Evolutionary conservation across 2,113 vertebrate genomes (phyloP).

Genomic region (Daubentonia madagascariensis): DNA sequence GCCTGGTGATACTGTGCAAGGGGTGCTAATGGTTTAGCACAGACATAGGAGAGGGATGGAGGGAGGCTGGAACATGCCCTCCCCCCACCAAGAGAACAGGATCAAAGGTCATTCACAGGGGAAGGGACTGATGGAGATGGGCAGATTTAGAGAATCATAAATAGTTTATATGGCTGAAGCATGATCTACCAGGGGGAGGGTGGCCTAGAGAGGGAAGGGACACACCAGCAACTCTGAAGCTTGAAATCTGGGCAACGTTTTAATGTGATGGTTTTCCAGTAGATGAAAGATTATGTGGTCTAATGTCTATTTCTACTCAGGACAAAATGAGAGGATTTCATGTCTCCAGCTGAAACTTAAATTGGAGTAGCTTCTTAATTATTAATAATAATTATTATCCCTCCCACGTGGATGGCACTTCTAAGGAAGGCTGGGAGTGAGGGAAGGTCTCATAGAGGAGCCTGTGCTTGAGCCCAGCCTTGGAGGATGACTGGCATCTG

Average conservation of each 20-base stretch:
- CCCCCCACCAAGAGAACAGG: not conserved
- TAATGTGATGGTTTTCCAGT: not conserved
- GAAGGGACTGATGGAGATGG: not conserved
- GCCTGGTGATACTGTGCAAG: not conserved
- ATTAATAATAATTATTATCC: slow-evolving; percentile 50
- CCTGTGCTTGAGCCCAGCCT: not conserved
- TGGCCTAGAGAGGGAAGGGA: not conserved
- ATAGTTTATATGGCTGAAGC: not conserved
- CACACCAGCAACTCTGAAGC: not conserved
- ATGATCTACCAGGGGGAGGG: not conserved
- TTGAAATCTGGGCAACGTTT: not conserved
- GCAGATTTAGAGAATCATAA: not conserved
- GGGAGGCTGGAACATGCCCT: not conserved
- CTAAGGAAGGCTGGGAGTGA: not conserved
- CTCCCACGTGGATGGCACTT: not conserved
- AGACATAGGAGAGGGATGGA: not conserved
- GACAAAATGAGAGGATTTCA: slow-evolving; percentile 52
- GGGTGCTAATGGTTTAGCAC: not conserved
- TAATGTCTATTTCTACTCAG: slow-evolving; percentile 57
- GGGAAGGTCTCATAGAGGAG: not conserved
- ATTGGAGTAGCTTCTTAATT: slow-evolving; percentile 60
- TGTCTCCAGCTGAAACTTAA: slow-evolving; percentile 45
- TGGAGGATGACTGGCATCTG: not conserved
- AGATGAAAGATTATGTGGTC: slow-evolving; percentile 33
- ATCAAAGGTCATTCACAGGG: not conserved